Conservation (phyloP, 2,888 invertebrate species). For the Gonocerus acuteangulatus region DNA sequence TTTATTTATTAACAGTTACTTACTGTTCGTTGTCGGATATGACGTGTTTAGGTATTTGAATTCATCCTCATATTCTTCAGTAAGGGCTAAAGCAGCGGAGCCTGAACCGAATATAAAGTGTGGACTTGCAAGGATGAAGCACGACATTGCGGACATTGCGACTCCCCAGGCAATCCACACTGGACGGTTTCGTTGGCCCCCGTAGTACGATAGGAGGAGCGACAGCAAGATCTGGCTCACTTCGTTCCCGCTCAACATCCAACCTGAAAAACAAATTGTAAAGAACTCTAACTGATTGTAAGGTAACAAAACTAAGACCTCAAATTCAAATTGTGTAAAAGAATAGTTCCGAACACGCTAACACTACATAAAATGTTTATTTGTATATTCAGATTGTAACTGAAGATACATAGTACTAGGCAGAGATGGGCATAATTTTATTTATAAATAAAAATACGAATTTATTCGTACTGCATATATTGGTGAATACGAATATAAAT, state of each 20-base stretch:
- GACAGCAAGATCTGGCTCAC: slow-evolving; percentile 59
- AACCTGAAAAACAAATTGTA: slow-evolving; percentile 46
- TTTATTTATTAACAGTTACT: too few species aligned
- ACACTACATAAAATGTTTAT: too few species aligned
- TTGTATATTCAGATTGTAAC: too few species aligned
- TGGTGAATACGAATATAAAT: too few species aligned
- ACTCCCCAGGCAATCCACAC: slow-evolving; percentile 60
- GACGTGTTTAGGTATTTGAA: background rate
- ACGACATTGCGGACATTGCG: slow-evolving; percentile 53
- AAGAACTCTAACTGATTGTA: background rate
- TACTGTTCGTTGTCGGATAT: background rate
- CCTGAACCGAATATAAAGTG: slow-evolving; percentile 58
- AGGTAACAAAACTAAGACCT: too few species aligned
- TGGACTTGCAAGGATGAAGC: slow-evolving; percentile 54
- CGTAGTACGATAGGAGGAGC: slow-evolving; percentile 55
- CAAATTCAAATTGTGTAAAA: too few species aligned
- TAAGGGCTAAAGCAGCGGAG: slow-evolving; percentile 47
- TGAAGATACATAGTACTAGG: too few species aligned
- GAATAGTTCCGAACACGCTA: too few species aligned
- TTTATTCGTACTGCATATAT: too few species aligned
- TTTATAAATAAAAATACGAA: too few species aligned
- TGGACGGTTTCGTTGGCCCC: slow-evolving; percentile 58
- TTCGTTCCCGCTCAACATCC: slow-evolving; percentile 61
- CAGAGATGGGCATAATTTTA: too few species aligned
- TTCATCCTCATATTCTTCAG: slow-evolving; percentile 43